Evolutionary conservation across 2,797 vertebrate species (phyloP), one percentile per base, ranked within the genome.

Genomic region (Acrocephalus scirpaceus): DNA sequence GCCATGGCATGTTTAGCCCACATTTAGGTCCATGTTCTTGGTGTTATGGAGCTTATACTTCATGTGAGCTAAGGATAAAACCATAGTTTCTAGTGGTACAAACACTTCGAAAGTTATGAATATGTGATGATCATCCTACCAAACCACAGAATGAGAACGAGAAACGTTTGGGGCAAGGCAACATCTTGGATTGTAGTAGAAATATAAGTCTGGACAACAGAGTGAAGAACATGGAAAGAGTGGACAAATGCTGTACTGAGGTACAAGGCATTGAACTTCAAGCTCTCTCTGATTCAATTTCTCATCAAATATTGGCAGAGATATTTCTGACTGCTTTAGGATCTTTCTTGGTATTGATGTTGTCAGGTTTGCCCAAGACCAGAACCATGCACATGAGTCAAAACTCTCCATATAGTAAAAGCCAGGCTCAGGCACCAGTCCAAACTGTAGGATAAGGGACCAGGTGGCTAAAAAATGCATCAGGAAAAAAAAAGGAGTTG

Each of bases 171-270:
- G 5, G 34, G 3, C 14, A 73, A 60, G 16, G 6, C 6, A 32
- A 50, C 16, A 71, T 0, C 8, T 40, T 9, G 9, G 3, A 27
- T 1, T 5, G 9, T 38, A 8, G 11, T 16, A 67, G 66, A 74
- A 62, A 48, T 14, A 15, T 8, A 17, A 54, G 11, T 11, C 5
- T 54, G 23, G 19, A 3, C 15, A 71, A 23, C 0, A 1, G 1
- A 4, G 5, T 20, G 20, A 47, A 16, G 34, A 71, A n/a, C 22
- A 25, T 7, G 7, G 19, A 21, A 61, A 10, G 11, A 53, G 14
- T 18, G 10, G 6, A 17, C 20, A 48, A 18, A 9, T n/a, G 10
- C 6, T 48, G 13, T 65, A 13, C 9, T 12, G 6, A 72, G 4
- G 12, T 1, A 0, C 22, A 10, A 79, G 11, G 4, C 13, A 56